Percentiles rank a stretch among this genome's conserved stretches.
Conservation (phyloP, 2,113 vertebrate genomes). For the Boleophthalmus pectinirostris region DNA sequence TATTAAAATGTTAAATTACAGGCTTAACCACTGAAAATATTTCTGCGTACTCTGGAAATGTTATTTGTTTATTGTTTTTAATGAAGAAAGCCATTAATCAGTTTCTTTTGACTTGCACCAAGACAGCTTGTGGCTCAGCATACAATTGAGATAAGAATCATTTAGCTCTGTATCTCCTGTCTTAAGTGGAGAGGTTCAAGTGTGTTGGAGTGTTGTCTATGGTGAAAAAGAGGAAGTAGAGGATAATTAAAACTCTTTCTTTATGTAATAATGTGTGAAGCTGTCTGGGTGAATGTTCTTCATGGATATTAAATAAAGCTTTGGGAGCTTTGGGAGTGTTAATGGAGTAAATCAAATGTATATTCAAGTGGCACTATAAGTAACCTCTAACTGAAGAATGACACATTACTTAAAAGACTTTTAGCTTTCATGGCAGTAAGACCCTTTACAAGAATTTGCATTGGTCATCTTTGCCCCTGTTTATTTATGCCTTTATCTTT, state of each 20-base stretch:
- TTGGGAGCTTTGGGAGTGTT: background rate
- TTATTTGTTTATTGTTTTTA: no score
- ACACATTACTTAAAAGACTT: background rate
- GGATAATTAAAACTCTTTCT: background rate
- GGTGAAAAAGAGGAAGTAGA: background rate
- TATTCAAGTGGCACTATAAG: background rate
- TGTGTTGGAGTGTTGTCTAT: background rate
- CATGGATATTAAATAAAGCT: background rate
- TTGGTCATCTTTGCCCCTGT: slow-evolving; percentile 12
- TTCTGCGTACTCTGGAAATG: no score
- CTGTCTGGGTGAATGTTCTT: background rate
- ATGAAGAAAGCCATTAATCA: no score
- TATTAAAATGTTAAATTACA: no score
- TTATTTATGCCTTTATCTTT: background rate
- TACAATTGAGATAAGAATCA: background rate
- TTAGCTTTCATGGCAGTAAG: background rate
- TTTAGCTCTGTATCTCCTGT: background rate
- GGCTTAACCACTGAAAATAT: no score
- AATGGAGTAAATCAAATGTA: background rate
- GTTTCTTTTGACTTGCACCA: background rate
- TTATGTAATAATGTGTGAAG: background rate
- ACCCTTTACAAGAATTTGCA: slow-evolving; percentile 2
- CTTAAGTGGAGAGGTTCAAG: background rate
- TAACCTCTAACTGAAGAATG: background rate
- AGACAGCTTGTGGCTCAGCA: no score